Evolutionary conservation across 2,113 vertebrate genomes (phyloP), one percentile per base, ranked within the genome.

Genomic region (Asarcornis scutulata): DNA sequence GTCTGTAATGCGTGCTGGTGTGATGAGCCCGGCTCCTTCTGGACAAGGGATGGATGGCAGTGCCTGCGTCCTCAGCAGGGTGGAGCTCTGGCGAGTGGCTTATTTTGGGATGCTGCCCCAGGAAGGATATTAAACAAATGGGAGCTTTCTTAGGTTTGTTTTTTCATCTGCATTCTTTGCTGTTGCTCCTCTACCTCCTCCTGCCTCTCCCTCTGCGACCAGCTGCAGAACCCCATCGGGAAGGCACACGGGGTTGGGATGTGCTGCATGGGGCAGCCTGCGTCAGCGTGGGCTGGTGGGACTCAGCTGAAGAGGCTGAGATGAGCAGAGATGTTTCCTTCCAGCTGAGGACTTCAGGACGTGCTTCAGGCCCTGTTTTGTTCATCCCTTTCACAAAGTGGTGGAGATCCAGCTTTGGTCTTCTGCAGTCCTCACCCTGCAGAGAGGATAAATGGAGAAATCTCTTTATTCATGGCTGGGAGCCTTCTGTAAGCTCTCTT

Each of bases 251-350:
- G 83, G 93, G 93, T 89, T 82, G 87, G 46, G 9, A 22, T 11
- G 6, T 48, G 46, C 46, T 48, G 20, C 88, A 71, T 48, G 1
- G 1, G 7, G 72, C n/a, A 13, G 46, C 83, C 44, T 17, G 7
- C 59, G 7, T 6, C 42, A 79, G 44, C 7, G 1, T 10, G 17
- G 94, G 94, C 63, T 7, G 17, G 86, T 96, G 96, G 97, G 91
- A n/a, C 20, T 93, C 36, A 29, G 23, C 55, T 86, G 93, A 97
- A 97, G 46, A 71, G 22, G 48, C 29, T 2, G 1, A 34, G 79
- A 34, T 0, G 1, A 66, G 42, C 68, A 23, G 38, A 21, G 53
- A 32, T 1, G 0, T 59, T 85, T 85, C 26, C 27, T 50, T 16
- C 34, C 38, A 6, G 66, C 38, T 34, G 60, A 85, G 85, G 38